A percentile compares a stretch with the other conserved stretches of the same genome.
Evolutionary conservation across 2,113 vertebrate species (phyloP).

Genomic region (Setophaga coronata): DNA sequence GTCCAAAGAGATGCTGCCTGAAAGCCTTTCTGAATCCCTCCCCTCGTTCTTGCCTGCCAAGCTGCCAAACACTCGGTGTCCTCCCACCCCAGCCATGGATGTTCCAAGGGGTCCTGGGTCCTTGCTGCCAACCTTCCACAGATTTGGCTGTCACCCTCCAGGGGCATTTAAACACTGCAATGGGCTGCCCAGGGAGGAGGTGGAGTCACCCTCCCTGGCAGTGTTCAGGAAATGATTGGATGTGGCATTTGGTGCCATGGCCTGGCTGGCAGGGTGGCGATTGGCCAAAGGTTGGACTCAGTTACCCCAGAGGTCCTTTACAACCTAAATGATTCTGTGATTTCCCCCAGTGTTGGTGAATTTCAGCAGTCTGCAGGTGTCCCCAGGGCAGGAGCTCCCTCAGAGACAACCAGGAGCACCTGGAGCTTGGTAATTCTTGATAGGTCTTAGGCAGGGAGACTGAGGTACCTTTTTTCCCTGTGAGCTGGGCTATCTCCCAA

Average conservation of each 20-base stretch:
- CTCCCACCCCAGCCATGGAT: rapidly evolving
- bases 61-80: rapidly evolving
- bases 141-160: not conserved
- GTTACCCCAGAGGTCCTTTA: not conserved
- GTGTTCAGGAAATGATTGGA: not conserved
- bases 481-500: not conserved
- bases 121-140: not conserved
- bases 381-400: not conserved
- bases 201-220: too few species aligned
- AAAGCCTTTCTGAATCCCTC: not conserved
- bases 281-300: not conserved
- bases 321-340: not conserved
- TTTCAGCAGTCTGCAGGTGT: not conserved
- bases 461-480: not conserved
- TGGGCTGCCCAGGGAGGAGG: not conserved
- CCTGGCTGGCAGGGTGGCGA: not conserved
- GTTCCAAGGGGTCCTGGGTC: rapidly evolving
- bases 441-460: not conserved
- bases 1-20: not conserved
- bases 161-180: not conserved
- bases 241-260: not conserved
- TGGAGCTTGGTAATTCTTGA: not conserved
- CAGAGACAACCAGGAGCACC: not conserved
- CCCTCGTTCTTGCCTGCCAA: rapidly evolving
- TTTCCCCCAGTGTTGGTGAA: rapidly evolving